Base-by-base conservation (phyloP, 2,888 invertebrate species). In the Eupithecia tripunctaria region DNA sequence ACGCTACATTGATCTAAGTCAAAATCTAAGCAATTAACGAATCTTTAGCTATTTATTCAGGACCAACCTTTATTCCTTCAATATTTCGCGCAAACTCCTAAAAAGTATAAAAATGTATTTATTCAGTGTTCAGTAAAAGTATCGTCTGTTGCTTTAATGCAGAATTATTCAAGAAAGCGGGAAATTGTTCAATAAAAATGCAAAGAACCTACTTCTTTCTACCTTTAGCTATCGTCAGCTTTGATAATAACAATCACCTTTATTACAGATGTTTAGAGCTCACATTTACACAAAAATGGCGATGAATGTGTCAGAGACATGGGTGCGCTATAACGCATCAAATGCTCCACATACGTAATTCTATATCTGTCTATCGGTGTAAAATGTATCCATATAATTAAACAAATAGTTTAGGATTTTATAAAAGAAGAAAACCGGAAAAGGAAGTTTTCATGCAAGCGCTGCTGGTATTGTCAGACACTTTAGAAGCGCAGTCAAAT, bases 101-200 rank as follows among this genome's bases (percentile, higher is more conserved):
- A n/a, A 25, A 78, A 27, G 65, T 70, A 25, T 32, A 25, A 67
- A 76, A 74, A 73, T 67, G 67, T 63, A 73, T 70, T 73, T 73
- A 73, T 73, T 73, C 73, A 70, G 67, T 69, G 79, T 77, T 74
- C 67, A 73, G 59, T 59, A 62, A 77, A 84, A 85, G 85, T 82
- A 79, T 83, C 84, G 85, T 82, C 81, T 84, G 83, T 80, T 79
- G 70, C 80, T 83, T 86, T 84, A 82, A 88, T 74, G 86, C 82
- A 84, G 85, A 86, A 89, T 91, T 91, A 92, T 91, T 91, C 88
- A 92, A 88, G 76, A 82, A 81, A 80, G 80, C 76, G 82, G 83
- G 78, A 81, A 79, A 85, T 88, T 89, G 86, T 88, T 84, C 88
- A 88, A 92, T 92, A 91, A 92, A 92, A 92, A 92, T 91, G 91